A percentile compares a stretch with the other conserved stretches of the same genome.
Conservation (phyloP, 2,888 invertebrate genomes). For the Mayetiola destructor region DNA sequence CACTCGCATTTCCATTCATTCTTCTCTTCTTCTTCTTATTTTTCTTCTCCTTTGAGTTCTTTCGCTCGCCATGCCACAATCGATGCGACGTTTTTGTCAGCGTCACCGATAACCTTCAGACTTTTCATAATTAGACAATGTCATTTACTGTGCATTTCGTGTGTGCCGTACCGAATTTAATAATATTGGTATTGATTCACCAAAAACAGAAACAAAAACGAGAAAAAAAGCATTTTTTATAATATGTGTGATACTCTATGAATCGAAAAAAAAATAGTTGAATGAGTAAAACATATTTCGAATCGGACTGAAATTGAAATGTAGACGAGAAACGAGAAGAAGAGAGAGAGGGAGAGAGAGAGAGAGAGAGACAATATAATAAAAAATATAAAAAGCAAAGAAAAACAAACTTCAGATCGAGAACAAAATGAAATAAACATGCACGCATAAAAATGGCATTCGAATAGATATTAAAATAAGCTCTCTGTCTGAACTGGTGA, state of each 20-base stretch:
- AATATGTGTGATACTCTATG: not conserved
- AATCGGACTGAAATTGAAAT: too few species aligned
- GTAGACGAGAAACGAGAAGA: not conserved
- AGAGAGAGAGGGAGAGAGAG: not conserved
- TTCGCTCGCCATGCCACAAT: not conserved
- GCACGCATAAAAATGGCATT: too few species aligned
- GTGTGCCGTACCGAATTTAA: conserved; percentile 9
- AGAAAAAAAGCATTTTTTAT: too few species aligned
- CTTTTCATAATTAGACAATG: conserved; percentile 12
- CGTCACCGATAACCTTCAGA: conserved; percentile 13
- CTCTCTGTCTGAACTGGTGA: too few species aligned
- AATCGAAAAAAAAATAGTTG: not conserved
- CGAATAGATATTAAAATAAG: too few species aligned
- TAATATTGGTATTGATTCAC: conserved; percentile 7
- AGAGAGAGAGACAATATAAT: not conserved
- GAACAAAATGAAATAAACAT: not conserved
- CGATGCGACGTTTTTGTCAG: conserved; percentile 1
- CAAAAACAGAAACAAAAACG: too few species aligned
- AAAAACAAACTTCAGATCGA: not conserved
- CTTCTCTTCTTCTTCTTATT: not conserved
- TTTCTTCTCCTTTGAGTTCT: not conserved
- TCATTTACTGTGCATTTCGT: conserved; percentile 11
- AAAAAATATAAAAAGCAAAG: not conserved
- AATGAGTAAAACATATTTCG: too few species aligned
- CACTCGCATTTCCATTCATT: too few species aligned